Evolutionary conservation across 2,113 vertebrate species (phyloP).

Genomic region (Calyptomena viridis): DNA sequence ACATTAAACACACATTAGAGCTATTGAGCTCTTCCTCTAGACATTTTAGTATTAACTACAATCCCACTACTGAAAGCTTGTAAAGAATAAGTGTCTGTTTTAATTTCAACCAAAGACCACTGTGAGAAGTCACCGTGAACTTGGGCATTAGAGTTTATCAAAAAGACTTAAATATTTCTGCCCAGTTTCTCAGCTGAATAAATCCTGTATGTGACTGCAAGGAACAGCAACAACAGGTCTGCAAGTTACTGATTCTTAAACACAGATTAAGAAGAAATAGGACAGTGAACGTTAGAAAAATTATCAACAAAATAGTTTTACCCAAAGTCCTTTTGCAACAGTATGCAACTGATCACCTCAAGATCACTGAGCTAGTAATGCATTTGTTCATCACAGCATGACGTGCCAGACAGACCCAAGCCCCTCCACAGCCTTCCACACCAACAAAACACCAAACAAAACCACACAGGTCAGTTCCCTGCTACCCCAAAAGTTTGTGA

Average conservation of each 20-base stretch:
- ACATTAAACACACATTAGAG: background rate
- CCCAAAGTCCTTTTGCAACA: background rate
- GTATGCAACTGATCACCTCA: fast-evolving
- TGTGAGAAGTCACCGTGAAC: background rate
- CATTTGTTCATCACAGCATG: background rate
- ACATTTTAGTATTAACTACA: background rate
- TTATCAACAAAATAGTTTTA: background rate
- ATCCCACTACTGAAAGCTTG: background rate
- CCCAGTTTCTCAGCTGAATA: background rate
- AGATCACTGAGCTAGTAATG: background rate
- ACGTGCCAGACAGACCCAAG: background rate
- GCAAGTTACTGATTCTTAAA: background rate
- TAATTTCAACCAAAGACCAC: background rate
- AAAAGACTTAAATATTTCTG: background rate
- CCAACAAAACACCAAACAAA: background rate
- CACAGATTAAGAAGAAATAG: background rate
- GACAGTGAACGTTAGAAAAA: background rate
- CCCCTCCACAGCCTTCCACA: fast-evolving
- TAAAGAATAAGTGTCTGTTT: background rate
- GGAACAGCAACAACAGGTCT: background rate
- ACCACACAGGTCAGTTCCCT: background rate
- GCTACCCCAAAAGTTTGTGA: background rate
- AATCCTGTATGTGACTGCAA: background rate
- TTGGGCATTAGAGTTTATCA: background rate
- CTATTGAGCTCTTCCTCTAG: background rate